Evolutionary conservation across 2,797 vertebrate species (phyloP).

Genomic region (Syngnathus rostellatus): DNA sequence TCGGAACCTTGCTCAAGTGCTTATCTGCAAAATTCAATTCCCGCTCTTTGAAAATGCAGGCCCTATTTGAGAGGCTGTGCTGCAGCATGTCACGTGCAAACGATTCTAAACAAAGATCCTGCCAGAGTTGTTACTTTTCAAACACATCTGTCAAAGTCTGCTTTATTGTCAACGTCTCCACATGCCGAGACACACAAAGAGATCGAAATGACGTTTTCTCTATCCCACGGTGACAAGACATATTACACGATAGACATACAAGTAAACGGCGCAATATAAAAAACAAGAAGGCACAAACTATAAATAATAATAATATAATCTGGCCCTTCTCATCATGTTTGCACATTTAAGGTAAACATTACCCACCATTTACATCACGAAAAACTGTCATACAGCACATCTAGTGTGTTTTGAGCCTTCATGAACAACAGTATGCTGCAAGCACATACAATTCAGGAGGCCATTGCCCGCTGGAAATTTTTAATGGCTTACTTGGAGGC

Average conservation of each 20-base stretch:
- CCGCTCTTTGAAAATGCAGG: neutral
- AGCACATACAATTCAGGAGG: neutral
- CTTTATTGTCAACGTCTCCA: too few species aligned
- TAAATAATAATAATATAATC: too few species aligned
- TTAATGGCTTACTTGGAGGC: neutral
- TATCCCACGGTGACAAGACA: too few species aligned
- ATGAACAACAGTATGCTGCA: neutral
- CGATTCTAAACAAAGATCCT: neutral
- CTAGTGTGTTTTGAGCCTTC: neutral
- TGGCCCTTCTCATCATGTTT: neutral
- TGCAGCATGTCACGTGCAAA: neutral
- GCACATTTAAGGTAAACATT: neutral
- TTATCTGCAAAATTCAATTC: neutral
- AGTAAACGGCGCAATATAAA: too few species aligned
- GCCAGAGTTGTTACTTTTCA: neutral
- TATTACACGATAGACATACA: too few species aligned
- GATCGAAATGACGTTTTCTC: too few species aligned
- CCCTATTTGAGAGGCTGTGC: neutral
- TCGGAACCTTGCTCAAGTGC: neutral
- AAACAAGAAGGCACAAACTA: too few species aligned
- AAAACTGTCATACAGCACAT: neutral
- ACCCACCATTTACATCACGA: neutral
- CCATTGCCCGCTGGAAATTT: neutral
- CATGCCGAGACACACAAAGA: too few species aligned
- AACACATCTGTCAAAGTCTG: neutral